A percentile compares a stretch with the other conserved stretches of the same genome.
Evolutionary conservation across 92 coral and sea anemone genomes (phyloP).

Genomic region (Metridium senile): DNA sequence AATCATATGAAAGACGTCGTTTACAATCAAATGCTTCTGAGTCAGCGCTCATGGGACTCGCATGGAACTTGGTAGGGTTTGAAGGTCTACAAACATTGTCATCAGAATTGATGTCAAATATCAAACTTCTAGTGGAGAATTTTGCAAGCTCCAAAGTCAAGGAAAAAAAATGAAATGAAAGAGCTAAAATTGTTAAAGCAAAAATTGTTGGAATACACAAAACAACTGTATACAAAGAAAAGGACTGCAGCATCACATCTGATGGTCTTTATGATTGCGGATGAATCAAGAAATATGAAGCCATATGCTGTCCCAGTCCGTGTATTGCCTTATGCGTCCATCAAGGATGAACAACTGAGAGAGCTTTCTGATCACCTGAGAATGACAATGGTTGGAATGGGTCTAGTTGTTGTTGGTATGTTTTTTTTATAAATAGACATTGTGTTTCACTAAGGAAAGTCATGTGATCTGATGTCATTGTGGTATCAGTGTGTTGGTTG

Average conservation of each 20-base stretch:
- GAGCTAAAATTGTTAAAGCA: neutral
- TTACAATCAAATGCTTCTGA: too few species aligned
- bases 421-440: neutral
- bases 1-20: too few species aligned
- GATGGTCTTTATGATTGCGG: slow-evolving; percentile 62
- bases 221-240: slow-evolving; percentile 50
- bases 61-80: slow-evolving; percentile 64
- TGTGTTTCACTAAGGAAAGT: too few species aligned
- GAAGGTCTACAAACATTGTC: slow-evolving; percentile 18
- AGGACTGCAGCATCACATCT: slow-evolving; percentile 58
- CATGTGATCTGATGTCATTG: too few species aligned
- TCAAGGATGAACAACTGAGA: slow-evolving; percentile 49
- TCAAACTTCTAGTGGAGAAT: too few species aligned
- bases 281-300: slow-evolving; percentile 49
- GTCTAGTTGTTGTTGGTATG: slow-evolving; percentile 66
- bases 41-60: slow-evolving; percentile 45
- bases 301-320: slow-evolving; percentile 70
- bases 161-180: too few species aligned
- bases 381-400: slow-evolving; percentile 52
- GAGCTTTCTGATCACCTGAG: slow-evolving; percentile 25
- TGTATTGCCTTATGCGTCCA: slow-evolving; percentile 41
- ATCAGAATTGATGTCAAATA: neutral
- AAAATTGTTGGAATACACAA: slow-evolving; percentile 17
- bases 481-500: too few species aligned
- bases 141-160: neutral